These are phyloP conservation scores for Odontophorus gujanensis DNA, from an alignment of 2,113 vertebrate species.

Conservation along the genomic window DNA sequence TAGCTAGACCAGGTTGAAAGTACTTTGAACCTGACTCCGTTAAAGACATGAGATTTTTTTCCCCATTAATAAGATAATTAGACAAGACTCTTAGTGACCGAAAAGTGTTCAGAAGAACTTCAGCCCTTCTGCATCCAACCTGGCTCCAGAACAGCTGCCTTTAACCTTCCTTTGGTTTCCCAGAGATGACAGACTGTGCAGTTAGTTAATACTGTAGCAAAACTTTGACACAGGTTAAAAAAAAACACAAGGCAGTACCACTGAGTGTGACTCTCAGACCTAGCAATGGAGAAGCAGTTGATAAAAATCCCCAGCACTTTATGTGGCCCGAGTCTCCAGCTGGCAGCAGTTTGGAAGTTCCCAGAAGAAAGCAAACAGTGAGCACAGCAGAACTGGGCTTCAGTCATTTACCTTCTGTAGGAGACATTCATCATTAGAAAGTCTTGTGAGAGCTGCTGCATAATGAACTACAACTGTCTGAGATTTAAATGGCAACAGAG, in stretches of 20 bases:
- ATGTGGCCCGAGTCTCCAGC: background rate
- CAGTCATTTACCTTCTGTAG: background rate
- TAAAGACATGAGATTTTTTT: background rate
- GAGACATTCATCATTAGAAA: background rate
- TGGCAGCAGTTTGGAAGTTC: background rate
- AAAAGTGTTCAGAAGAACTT: background rate
- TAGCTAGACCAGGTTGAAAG: background rate
- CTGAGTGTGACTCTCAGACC: background rate
- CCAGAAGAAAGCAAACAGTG: background rate
- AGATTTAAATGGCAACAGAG: background rate
- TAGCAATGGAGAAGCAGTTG: background rate
- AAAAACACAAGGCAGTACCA: background rate
- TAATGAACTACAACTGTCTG: background rate
- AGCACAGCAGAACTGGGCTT: background rate
- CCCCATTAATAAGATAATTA: background rate
- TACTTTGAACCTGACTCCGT: background rate
- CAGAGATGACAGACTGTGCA: too few species aligned
- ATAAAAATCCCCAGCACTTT: background rate
- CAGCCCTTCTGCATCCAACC: background rate
- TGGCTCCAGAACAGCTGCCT: background rate
- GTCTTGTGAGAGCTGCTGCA: background rate
- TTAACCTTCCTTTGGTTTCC: background rate
- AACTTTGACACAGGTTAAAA: too few species aligned
- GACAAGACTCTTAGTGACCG: background rate
- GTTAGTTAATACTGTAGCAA: background rate